Conservation (phyloP, 2,888 invertebrate species). For the Polymixis flavicincta region DNA sequence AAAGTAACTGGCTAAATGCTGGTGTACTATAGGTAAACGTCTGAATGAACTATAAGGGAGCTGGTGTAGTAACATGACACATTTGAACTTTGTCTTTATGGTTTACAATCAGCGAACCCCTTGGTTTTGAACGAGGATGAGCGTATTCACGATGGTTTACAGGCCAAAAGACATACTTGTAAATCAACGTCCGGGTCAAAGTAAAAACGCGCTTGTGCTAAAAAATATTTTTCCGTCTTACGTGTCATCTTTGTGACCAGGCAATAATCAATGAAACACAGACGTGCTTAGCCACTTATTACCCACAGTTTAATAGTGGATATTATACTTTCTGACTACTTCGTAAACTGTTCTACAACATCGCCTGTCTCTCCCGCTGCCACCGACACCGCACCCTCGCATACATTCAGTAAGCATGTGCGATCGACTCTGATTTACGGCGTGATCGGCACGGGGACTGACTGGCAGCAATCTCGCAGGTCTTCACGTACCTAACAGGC, state of each 20-base stretch:
- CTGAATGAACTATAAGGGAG: neutral
- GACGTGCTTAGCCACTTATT: no score
- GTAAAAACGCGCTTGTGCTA: no score
- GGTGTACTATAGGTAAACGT: no score
- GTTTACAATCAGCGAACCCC: neutral
- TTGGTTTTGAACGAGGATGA: neutral
- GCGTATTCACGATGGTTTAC: neutral
- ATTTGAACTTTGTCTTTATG: neutral
- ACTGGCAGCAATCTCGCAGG: neutral
- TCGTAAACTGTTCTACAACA: neutral
- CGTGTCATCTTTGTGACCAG: no score
- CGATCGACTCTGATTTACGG: slow-evolving; percentile 65
- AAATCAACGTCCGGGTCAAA: no score
- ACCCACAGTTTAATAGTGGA: no score
- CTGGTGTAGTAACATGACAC: neutral
- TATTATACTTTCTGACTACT: neutral
- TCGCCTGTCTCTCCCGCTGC: slow-evolving; percentile 20
- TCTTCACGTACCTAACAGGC: slow-evolving; percentile 31
- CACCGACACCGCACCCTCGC: slow-evolving; percentile 23
- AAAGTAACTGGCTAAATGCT: no score
- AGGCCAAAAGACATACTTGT: no score
- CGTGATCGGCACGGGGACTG: slow-evolving; percentile 35
- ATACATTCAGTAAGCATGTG: slow-evolving; percentile 51
- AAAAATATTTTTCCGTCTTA: no score
- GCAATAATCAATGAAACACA: no score